Evolutionary conservation across 2,888 invertebrate genomes (phyloP), one percentile per base, ranked within the genome.

Genomic region (Lomographa bimaculata): DNA sequence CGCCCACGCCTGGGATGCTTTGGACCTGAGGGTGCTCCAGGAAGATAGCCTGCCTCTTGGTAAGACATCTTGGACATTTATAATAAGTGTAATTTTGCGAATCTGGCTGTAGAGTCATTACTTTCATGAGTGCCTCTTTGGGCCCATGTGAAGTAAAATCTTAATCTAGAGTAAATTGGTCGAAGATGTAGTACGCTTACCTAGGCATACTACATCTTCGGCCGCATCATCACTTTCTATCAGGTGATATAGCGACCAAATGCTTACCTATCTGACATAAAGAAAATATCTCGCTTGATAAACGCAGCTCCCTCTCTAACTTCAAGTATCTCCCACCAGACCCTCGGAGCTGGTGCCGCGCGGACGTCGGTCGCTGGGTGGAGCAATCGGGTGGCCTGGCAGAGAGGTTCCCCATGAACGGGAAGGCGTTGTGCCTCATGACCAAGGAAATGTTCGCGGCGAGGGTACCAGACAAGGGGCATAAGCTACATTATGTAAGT

Each of bases 371-470:
- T 38, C 80, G 89, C 38, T 95, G 95, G 94, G 92, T 93, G 67
- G 87, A 92, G 0, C 71, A 82, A 0, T 78, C 89, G 2, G 93
- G 93, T 25, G 89, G 90, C 1, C 74, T 91, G 0, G 91, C 92
- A 0, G 90, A 91, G 41, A 84, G 94, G 49, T 95, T 95, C 77
- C 91, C 92, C 0, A 95, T 95, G 94, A 95, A 95, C 75, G 95
- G 95, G 28, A 95, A 95, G 74, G 95, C 94, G 0, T 79, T 95
- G 2, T 95, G 95, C 52, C 90, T 95, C 34, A 95, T 95, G 95
- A 91, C 91, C n/a, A 85, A 91, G 5, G 92, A 92, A 32, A 95
- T 95, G 95, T 95, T 94, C 78, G 85, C 92, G 1, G 90, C 90
- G 46, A 78, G 95, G 23, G 94, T 94, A 17, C 94, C 94, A 0